Evolutionary conservation across 1,140 invertebrate genomes (phyloP).

Genomic region (Magallana gigas): DNA sequence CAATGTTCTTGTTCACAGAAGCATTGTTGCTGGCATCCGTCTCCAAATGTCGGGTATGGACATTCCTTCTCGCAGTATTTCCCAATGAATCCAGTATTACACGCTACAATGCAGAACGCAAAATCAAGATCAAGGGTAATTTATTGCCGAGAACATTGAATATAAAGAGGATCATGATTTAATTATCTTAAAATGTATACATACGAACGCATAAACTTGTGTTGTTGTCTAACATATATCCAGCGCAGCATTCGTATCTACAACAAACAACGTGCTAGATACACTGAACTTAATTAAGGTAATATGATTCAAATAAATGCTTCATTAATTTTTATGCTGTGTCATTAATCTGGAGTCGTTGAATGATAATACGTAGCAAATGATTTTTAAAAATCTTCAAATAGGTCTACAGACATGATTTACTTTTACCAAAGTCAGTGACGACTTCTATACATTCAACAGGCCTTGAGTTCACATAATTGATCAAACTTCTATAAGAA

Average conservation of each 20-base stretch:
- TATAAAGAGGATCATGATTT: neutral
- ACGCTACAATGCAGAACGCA: neutral
- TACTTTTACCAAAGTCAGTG: too few relatives aligned
- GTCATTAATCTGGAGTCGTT: neutral
- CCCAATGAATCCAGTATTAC: slow-evolving; percentile 9
- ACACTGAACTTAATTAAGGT: too few relatives aligned
- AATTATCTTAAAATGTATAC: too few relatives aligned
- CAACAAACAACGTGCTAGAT: neutral
- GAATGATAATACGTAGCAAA: neutral
- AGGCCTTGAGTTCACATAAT: too few relatives aligned
- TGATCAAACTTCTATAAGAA: too few relatives aligned
- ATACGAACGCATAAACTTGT: neutral
- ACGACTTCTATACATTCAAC: too few relatives aligned
- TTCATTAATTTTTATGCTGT: neutral
- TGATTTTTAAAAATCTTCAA: neutral
- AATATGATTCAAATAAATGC: too few relatives aligned
- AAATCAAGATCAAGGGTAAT: too few relatives aligned
- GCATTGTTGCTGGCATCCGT: neutral
- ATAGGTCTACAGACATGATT: too few relatives aligned
- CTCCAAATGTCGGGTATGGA: neutral
- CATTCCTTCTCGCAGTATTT: neutral
- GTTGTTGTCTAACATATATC: slow-evolving; percentile 3
- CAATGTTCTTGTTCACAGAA: neutral
- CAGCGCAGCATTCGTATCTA: neutral
- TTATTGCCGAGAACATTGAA: neutral